These are phyloP conservation scores for Palaemon carinicauda DNA, from an alignment of 1,140 invertebrate genomes.

Conservation along the genomic window DNA sequence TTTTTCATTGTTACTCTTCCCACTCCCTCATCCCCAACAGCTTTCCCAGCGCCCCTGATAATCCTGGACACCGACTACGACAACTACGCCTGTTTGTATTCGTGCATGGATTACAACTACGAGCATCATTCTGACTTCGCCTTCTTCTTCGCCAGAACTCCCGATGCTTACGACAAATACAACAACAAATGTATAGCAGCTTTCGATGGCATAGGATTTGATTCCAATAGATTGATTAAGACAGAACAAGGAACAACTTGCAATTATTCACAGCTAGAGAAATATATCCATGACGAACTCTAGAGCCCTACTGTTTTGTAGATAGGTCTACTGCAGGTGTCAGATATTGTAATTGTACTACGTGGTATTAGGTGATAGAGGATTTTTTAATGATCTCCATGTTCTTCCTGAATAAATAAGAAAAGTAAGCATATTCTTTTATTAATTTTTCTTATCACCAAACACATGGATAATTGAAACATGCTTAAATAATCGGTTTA, in stretches of 20 bases:
- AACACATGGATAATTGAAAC: too few relatives aligned
- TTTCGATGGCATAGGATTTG: neutral
- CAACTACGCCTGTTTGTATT: constrained; percentile 14
- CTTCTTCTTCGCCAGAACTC: neutral
- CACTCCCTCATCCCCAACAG: neutral
- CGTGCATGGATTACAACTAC: constrained; percentile 6
- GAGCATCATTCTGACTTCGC: constrained; percentile 10
- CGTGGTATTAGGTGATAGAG: too few relatives aligned
- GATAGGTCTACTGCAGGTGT: too few relatives aligned
- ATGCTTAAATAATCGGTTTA: too few relatives aligned
- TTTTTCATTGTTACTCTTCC: too few relatives aligned
- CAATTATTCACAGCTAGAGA: neutral
- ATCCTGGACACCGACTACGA: constrained; percentile 16
- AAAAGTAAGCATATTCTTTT: too few relatives aligned
- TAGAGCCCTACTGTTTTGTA: too few relatives aligned
- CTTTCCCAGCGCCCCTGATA: neutral
- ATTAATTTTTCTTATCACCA: too few relatives aligned
- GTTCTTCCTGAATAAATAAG: too few relatives aligned
- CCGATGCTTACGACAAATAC: neutral
- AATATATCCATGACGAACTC: too few relatives aligned
- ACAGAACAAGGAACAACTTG: neutral
- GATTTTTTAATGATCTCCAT: too few relatives aligned
- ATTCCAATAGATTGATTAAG: neutral
- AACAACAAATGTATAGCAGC: neutral
- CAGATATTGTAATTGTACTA: too few relatives aligned